Conservation (phyloP, 2,888 invertebrate genomes). For the Hypselothyrea guttata region DNA sequence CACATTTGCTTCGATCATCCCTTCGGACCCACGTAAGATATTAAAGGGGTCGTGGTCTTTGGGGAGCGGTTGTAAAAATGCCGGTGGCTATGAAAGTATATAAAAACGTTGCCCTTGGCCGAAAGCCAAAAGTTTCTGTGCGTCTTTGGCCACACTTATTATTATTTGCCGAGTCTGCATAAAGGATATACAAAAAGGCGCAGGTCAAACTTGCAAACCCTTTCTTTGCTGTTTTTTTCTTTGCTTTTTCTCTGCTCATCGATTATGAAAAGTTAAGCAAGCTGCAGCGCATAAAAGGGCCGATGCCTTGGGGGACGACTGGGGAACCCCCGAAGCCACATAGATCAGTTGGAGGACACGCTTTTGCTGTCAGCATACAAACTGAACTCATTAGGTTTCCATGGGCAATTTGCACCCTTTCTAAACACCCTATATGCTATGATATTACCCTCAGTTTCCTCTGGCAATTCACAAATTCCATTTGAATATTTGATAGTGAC, state of each 20-base stretch:
- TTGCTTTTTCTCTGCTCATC: slow-evolving; percentile 57
- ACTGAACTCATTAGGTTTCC: neutral
- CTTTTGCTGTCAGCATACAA: slow-evolving; percentile 1
- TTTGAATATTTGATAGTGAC: slow-evolving; percentile 14
- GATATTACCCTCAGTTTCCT: neutral
- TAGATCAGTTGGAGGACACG: slow-evolving; percentile 5
- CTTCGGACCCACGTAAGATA: slow-evolving; percentile 6
- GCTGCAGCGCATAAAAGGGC: slow-evolving; percentile 50
- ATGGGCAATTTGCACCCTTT: neutral
- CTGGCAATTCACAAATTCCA: slow-evolving; percentile 1
- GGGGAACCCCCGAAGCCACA: neutral
- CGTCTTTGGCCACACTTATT: slow-evolving; percentile 57
- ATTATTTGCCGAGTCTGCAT: slow-evolving; percentile 57
- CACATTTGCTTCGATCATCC: slow-evolving; percentile 5
- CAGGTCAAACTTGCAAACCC: slow-evolving; percentile 66
- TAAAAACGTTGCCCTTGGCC: slow-evolving; percentile 33
- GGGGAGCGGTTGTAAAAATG: slow-evolving; percentile 43
- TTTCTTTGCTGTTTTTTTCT: slow-evolving; percentile 49
- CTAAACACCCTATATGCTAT: neutral
- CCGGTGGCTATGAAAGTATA: slow-evolving; percentile 25
- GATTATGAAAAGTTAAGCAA: slow-evolving; percentile 69
- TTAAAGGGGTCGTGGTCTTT: slow-evolving; percentile 19
- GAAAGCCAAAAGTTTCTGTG: slow-evolving; percentile 38
- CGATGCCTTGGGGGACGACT: slow-evolving; percentile 36
- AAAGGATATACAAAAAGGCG: slow-evolving; percentile 46